Percentiles rank a stretch among this genome's conserved stretches.
Conservation (phyloP, 2,113 vertebrate species). For the Syngnathus typhle region DNA sequence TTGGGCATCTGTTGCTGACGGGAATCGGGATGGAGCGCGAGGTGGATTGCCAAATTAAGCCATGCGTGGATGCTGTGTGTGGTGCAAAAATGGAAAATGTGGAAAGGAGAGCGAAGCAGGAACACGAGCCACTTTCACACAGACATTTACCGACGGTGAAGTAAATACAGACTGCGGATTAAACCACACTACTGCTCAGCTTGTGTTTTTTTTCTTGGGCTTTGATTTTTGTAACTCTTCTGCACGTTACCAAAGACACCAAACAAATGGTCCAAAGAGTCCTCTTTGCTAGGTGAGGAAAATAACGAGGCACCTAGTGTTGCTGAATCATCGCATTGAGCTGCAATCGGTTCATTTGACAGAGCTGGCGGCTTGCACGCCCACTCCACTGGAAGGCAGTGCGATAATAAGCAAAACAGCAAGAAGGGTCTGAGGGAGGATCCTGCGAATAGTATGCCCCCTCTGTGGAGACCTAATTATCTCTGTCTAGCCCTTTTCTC, state of each 20-base stretch:
- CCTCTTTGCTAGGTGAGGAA: constrained; percentile 36
- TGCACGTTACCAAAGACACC: constrained; percentile 36
- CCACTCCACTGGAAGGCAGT: constrained; percentile 30
- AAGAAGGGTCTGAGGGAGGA: constrained; percentile 41
- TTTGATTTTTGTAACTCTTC: constrained; percentile 16
- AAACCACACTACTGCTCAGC: not conserved
- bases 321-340: constrained; percentile 46
- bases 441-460: constrained; percentile 30
- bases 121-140: not conserved
- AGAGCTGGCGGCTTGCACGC: constrained; percentile 22
- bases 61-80: not conserved
- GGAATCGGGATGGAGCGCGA: not conserved
- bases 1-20: not conserved
- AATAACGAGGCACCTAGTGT: constrained; percentile 52
- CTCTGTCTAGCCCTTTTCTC: constrained; percentile 31
- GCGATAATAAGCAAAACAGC: constrained; percentile 48
- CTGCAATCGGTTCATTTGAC: constrained; percentile 26
- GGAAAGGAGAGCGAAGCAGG: not conserved
- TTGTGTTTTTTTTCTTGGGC: constrained; percentile 15
- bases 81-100: not conserved
- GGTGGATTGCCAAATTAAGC: not conserved
- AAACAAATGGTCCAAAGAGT: constrained; percentile 28
- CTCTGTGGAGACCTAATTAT: constrained; percentile 47
- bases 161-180: not conserved
- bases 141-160: constrained; percentile 9